Evolutionary conservation across 2,888 invertebrate species (phyloP), one percentile per base, ranked within the genome.

Genomic region (Tachina fera): DNA sequence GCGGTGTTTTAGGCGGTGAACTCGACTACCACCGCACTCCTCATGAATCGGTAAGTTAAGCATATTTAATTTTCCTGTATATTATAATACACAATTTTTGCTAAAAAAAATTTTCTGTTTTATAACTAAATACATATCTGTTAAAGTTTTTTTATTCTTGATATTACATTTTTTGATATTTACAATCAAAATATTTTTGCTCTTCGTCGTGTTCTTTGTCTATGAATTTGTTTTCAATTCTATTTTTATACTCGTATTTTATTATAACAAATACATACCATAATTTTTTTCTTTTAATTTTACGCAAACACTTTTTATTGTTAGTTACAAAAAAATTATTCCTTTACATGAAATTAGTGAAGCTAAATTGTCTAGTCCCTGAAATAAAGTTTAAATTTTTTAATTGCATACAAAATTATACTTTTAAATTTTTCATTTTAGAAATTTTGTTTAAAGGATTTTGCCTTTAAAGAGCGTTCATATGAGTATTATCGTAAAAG

Each of bases 21-120:
- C 94, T 95, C 76, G 97, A 97, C 88, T 97, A 96, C 93, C 94
- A 96, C 93, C 94, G 97, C 93, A 95, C 96, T 93, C 95, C 95
- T 88, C 97, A 96, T 92, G 97, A 97, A 94, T 95, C 96, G 94
- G 97, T 97, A 93, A 95, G 96, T 95, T 91, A 63, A 47, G 60
- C 51, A n/a, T 11, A 51, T 45, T 19, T 43, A 31, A 13, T 41
- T 31, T 61, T n/a, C 41, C 9, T 80, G 71, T 72, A 61, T 63
- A 22, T 53, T 63, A 22, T 53, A 31, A 68, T 31, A 74, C 83
- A 87, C 84, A 71, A 84, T 68, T 87, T 86, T 88, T 88, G 85
- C 83, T 83, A 80, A 76, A 83, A n/a, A 56, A 83, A 78, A 63
- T 79, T 84, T 79, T 86, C 77, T 84, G 79, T 86, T 84, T 87